Percentiles rank a stretch among this genome's conserved stretches.
Evolutionary conservation across 2,113 vertebrate species (phyloP).

Genomic region (Sisor rabdophorus): DNA sequence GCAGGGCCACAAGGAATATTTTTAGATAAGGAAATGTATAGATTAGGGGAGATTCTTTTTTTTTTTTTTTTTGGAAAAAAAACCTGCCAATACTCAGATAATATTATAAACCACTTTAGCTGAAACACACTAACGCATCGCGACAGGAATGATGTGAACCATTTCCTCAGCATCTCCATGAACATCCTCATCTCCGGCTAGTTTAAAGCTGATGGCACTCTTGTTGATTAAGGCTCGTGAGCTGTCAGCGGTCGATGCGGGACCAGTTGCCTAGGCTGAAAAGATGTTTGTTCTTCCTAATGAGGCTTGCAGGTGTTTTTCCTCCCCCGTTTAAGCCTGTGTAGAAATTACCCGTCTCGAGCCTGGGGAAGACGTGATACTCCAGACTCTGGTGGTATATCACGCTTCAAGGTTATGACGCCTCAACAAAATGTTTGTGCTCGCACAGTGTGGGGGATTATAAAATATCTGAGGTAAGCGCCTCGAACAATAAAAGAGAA

Average conservation of each 20-base stretch:
- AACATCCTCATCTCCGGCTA: constrained; percentile 7
- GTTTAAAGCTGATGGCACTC: constrained; percentile 11
- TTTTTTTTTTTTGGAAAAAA: too few species aligned
- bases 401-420: constrained; percentile 46
- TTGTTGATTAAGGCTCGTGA: constrained; percentile 21
- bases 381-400: constrained; percentile 28
- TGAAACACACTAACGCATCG: too few species aligned
- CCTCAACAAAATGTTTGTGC: constrained; percentile 28
- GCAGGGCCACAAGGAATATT: too few species aligned
- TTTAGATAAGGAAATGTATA: too few species aligned
- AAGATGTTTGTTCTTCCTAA: constrained; percentile 31
- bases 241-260: neutral
- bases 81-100: neutral
- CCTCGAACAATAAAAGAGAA: constrained; percentile 16
- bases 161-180: constrained; percentile 10
- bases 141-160: neutral
- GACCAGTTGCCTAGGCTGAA: neutral
- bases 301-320: constrained; percentile 19
- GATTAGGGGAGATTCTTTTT: too few species aligned
- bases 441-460: constrained; percentile 16
- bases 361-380: constrained; percentile 15
- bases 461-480: constrained; percentile 9
- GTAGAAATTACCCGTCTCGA: constrained; percentile 2
- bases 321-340: neutral
- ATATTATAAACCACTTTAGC: neutral